Evolutionary conservation across 2,797 vertebrate genomes (phyloP), one percentile per base, ranked within the genome.

Genomic region (Cryptoblepharus egeriae): DNA sequence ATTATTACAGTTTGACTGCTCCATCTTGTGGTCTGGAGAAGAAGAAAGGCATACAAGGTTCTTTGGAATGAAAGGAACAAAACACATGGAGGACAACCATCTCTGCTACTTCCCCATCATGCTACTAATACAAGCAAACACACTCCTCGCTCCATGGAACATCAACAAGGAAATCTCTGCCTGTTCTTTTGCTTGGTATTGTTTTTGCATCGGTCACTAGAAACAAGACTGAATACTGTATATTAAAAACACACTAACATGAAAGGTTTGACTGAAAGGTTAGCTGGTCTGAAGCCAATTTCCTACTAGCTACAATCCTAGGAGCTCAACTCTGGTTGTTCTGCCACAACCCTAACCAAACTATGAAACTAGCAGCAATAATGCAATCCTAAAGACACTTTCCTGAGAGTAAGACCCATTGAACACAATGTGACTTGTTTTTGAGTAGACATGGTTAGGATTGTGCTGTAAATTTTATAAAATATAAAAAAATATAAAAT

Each of bases 21-120:
- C 93, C 92, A 94, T 86, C 93, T 94, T 89, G 93, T 93, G 93
- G 93, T 84, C 30, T 64, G 76, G 49, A 57, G 58, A 83, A 85
- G 60, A 3, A 24, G 32, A 55, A 1, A 60, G 26, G 10, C 28
- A 18, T 16, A 13, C 45, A 49, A 70, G 16, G 1, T 28, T 35
- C 68, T 61, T 30, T 65, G 42, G 42, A 58, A 55, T 61, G 45
- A 58, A 57, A 20, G 12, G 20, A 12, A 55, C 5, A 7, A 20
- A 24, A 37, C 6, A 15, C 71, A 58, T 4, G 65, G 15, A 60
- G 65, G 39, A 65, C 28, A 20, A 8, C 22, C 7, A 24, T 4
- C 57, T 3, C 8, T 58, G 7, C 57, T 39, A 11, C 24, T 2
- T 22, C 22, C 49, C 52, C 35, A 28, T 26, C 8, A 58, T 84